phyloP scores from a whole-genome alignment of 2,797 vertebrate genomes.

The Rhincodon typus region DNA sequence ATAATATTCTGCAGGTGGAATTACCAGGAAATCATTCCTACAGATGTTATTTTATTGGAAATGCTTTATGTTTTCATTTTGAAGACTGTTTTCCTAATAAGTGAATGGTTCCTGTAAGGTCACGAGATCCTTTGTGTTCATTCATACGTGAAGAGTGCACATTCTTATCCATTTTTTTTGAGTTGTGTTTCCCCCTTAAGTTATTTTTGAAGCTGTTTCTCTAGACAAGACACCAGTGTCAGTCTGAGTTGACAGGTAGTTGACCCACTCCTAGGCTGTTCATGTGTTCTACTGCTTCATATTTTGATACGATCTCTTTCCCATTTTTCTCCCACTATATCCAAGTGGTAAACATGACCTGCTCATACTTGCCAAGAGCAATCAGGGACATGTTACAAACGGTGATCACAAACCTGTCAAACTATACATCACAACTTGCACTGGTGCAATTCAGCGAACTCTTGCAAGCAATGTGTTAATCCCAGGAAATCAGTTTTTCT shows the following conservation, averaged over 20 bases:
- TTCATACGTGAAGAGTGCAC: not conserved
- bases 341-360: not conserved
- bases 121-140: not conserved
- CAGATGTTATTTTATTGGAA: constrained; percentile 27
- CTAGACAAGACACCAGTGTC: not conserved
- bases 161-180: not conserved
- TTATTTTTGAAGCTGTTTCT: not conserved
- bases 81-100: constrained; percentile 19
- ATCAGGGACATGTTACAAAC: too few relatives aligned
- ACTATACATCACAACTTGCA: too few relatives aligned
- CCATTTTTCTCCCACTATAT: not conserved
- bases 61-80: not conserved
- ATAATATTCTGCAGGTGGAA: constrained; percentile 27
- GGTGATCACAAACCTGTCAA: too few relatives aligned
- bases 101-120: constrained; percentile 27
- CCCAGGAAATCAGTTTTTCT: too few relatives aligned
- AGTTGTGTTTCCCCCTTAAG: not conserved
- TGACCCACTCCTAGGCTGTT: not conserved
- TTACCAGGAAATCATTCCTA: constrained; percentile 32
- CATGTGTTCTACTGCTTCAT: not conserved
- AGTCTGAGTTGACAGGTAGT: not conserved
- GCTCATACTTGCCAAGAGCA: not conserved
- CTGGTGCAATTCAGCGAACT: too few relatives aligned
- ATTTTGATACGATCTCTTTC: not conserved
- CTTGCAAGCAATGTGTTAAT: too few relatives aligned